These are phyloP conservation scores for Phyllotis vaccarum DNA, from an alignment of 2,797 vertebrate genomes.

Conservation along the genomic window DNA sequence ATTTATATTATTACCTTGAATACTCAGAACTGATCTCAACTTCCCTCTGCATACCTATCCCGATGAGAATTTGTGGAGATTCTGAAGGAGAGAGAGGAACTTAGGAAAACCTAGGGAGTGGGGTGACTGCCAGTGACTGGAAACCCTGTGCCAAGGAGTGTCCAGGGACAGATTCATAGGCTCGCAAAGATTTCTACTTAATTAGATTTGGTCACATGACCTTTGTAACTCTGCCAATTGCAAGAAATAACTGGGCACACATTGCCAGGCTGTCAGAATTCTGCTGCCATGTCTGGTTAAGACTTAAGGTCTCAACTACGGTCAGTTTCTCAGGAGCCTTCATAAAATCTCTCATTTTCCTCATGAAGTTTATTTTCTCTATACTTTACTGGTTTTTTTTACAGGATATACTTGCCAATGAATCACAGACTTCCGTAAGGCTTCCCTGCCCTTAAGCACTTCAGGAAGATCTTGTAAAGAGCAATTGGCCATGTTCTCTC, in stretches of 20 bases:
- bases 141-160: not conserved
- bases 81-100: not conserved
- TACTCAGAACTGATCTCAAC: slow-evolving; percentile 51
- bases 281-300: not conserved
- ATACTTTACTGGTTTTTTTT: not conserved
- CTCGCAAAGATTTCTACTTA: slow-evolving; percentile 46
- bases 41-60: not conserved
- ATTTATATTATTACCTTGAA: slow-evolving; percentile 40
- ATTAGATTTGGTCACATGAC: slow-evolving; percentile 64
- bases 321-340: not conserved
- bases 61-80: not conserved
- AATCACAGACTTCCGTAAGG: not conserved
- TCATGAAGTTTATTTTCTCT: not conserved
- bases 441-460: not conserved
- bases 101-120: not conserved
- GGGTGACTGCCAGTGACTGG: not conserved
- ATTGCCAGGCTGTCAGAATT: not conserved
- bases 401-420: not conserved
- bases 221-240: slow-evolving; percentile 58
- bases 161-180: not conserved
- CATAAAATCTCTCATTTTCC: not conserved
- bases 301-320: slow-evolving; percentile 18
- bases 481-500: not conserved
- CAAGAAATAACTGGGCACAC: slow-evolving; percentile 50
- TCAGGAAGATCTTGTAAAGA: not conserved